Base-by-base conservation (phyloP, 2,888 invertebrate species). In the Crepidodera aurea region DNA sequence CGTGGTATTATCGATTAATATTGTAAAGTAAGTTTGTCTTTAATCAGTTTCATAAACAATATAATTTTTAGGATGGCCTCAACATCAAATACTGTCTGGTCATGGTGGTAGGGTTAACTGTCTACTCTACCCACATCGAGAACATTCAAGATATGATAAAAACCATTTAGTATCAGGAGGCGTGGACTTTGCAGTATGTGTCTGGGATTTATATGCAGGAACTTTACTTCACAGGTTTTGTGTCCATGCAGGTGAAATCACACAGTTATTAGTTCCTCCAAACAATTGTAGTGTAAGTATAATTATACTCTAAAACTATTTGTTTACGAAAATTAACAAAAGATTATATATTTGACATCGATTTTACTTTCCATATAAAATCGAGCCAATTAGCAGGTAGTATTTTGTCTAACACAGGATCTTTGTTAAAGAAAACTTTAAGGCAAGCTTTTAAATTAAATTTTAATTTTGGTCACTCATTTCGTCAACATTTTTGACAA, bases 231-330 rank as follows among this genome's bases (percentile, higher is more conserved):
- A 98, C 78, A 87, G 96, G 2, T 99, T 98, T 84, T 96, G 96
- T 75, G 97, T 98, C 0, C 98, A 99, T 80, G 98, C 98, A 0
- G 99, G 98, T 0, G 97, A 98, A 83, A 94, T 99, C 10, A 92
- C 94, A 0, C 96, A 97, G 79, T 84, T 99, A 1, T 84, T 97
- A 54, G 95, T 98, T 3, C 98, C 98, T 12, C 98, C 98, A 0
- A 91, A 92, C 67, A 93, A 92, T 68, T 93, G 93, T 75, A 93
- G 91, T 78, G 90, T 92, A 80, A 85, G 89, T 85, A n/a, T n/a
- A n/a, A n/a, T n/a, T n/a, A n/a, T n/a, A n/a, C 29, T 2, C 10
- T 29, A 29, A 5, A 7, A 29, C n/a, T n/a, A n/a, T n/a, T n/a
- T n/a, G n/a, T n/a, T n/a, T n/a, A n/a, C n/a, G n/a, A n/a, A n/a